Percentiles rank a stretch among this genome's conserved stretches.
phyloP scores from a whole-genome alignment of 1,140 invertebrate species.

The Sycophila sp. region DNA sequence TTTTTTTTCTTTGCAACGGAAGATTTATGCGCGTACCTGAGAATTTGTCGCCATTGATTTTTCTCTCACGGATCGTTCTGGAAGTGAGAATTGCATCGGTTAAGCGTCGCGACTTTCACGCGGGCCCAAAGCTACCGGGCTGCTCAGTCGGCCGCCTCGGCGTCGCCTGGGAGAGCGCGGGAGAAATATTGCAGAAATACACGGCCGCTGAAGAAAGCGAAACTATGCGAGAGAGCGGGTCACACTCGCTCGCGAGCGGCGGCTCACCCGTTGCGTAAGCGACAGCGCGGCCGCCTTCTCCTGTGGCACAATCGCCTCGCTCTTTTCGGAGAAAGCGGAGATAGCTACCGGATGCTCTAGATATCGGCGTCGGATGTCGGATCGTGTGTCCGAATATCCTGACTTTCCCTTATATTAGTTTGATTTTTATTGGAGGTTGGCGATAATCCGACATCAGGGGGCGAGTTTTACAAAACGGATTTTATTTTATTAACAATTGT shows the following conservation, averaged over 20 bases:
- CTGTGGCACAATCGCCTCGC: not conserved
- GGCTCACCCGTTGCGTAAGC: not conserved
- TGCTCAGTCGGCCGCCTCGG: no score
- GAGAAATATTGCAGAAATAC: constrained; percentile 14
- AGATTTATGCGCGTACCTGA: no score
- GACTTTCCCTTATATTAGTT: not conserved
- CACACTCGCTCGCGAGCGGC: not conserved
- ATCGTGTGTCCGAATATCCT: not conserved
- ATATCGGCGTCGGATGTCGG: not conserved
- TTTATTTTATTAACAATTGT: no score
- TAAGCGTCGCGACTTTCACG: constrained; percentile 2
- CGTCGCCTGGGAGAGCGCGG: no score
- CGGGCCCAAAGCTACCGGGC: no score
- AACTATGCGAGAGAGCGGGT: constrained; percentile 17
- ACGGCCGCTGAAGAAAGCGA: constrained; percentile 22
- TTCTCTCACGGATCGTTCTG: not conserved
- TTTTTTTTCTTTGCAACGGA: not conserved
- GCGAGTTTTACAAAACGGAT: no score
- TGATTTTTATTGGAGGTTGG: not conserved
- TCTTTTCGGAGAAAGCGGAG: not conserved
- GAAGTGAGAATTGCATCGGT: constrained; percentile 15
- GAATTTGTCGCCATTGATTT: no score
- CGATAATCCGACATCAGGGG: no score
- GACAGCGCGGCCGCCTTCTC: not conserved
- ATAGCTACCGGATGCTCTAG: not conserved